Base-by-base conservation (phyloP, 2,797 vertebrate genomes). In the Zenarchopterus dispar region DNA sequence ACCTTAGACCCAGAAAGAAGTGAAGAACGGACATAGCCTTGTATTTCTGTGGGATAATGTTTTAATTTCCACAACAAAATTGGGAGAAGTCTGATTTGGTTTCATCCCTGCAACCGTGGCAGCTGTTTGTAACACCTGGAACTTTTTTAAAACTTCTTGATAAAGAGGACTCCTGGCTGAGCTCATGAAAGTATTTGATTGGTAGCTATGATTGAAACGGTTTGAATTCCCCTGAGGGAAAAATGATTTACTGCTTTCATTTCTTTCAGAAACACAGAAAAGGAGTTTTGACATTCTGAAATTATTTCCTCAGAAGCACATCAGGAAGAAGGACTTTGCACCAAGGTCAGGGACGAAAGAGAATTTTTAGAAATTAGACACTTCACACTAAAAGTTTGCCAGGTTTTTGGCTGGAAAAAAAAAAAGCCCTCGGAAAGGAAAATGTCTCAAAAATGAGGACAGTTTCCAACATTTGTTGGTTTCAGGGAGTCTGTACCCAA, bases 161-260 rank as follows among this genome's bases (percentile, higher is more conserved):
- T 75, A 62, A 72, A 71, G 31, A 62, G n/a, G 56, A 19, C 22
- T 55, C 19, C 61, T 56, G 0, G 21, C 63, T 26, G 53, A 48
- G 71, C 44, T 69, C 43, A 78, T 48, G 19, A 43, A 72, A 49
- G 44, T 33, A 16, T 70, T 66, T 46, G 23, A 70, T 9, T 31
- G 13, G 43, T 44, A 21, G 43, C 43, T 26, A 23, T 62, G 62
- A 78, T 62, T 79, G 50, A 64, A 74, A 73, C 33, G 1, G 17
- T 43, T 46, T 17, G 44, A 47, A 56, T 59, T 64, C 23, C 44
- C 31, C 26, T 44, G 41, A 16, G 8, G 6, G 17, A 52, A 41
- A 53, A 8, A 5, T 52, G 21, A 57, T 63, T 63, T 44, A 39
- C 33, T 49, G 7, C 43, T 39, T 54, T 26, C 36, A 26, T 49